Base-by-base conservation (phyloP, 2,113 vertebrate genomes). In the Neodontobutis hainanensis region DNA sequence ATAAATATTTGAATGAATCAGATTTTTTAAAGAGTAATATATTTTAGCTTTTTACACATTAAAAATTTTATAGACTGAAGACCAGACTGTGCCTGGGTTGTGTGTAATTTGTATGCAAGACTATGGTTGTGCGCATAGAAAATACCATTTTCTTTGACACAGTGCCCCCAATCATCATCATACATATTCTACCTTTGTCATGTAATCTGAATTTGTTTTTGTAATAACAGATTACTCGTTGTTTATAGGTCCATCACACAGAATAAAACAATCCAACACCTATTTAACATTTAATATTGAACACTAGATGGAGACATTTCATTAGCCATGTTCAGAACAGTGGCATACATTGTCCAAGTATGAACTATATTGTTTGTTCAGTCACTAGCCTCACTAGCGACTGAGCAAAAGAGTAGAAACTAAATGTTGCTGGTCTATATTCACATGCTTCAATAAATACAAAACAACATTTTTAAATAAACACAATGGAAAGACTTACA, bases 231-330 rank as follows among this genome's bases (percentile, higher is more conserved):
- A 50, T 64, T 19, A 69, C n/a, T n/a, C n/a, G 19, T 43, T 45
- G 67, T 75, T 57, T 35, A 8, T 15, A 45, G 12, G 45, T 14
- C 72, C 40, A 12, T 57, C 5, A 64, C 9, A 47, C 11, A 62
- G 53, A 48, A 65, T 62, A n/a, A 57, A 40, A 14, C 49, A 48
- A 40, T 55, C 45, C 32, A 83, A 80, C 86, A 85, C 84, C 38
- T 5, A 40, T 40, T 8, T 40, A 5, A 55, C 11, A 40, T 40
- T 8, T 40, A 5, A 55, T 11, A 34, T 38, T 44, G 34, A 85
- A 83, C 88, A 84, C 85, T 80, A 84, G 87, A 87, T 78, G 88
- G 85, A 80, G 86, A 82, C 79, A 85, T 88, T 84, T 79, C 69
- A 82, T 77, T 71, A 60, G 52, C 49, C 57, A 34, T 69, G 57